Evolutionary conservation across 1,140 invertebrate species (phyloP).

Genomic region (Meteorus sp.): DNA sequence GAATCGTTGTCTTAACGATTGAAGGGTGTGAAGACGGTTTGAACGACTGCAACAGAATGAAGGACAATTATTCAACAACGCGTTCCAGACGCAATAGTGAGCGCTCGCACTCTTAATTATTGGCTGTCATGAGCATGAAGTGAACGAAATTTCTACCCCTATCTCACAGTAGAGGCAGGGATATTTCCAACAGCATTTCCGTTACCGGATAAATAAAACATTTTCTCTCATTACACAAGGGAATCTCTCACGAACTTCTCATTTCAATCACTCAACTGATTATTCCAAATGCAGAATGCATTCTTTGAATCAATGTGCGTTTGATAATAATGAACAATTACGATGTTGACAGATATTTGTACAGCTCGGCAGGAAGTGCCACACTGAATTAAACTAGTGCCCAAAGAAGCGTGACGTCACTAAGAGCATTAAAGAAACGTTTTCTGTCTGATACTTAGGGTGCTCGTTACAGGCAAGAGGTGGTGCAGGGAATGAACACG

Average conservation of each 20-base stretch:
- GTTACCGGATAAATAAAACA: too few species aligned
- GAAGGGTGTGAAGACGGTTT: slow-evolving; percentile 6
- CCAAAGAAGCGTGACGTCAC: slow-evolving; percentile 44
- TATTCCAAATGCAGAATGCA: background rate
- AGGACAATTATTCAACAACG: slow-evolving; percentile 56
- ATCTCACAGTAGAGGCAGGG: background rate
- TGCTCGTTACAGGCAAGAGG: too few species aligned
- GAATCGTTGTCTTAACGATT: background rate
- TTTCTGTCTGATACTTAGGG: slow-evolving; percentile 56
- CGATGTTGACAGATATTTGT: slow-evolving; percentile 55
- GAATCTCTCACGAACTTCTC: background rate
- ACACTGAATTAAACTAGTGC: slow-evolving; percentile 29
- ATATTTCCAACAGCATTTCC: background rate
- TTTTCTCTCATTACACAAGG: too few species aligned
- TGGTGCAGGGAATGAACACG: too few species aligned
- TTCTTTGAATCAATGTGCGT: background rate
- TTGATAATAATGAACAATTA: slow-evolving; percentile 47
- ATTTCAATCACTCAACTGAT: background rate
- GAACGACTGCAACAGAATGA: too few species aligned
- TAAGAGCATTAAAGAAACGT: slow-evolving; percentile 60
- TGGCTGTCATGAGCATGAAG: slow-evolving; percentile 55
- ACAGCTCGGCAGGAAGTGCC: slow-evolving; percentile 45
- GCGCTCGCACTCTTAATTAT: slow-evolving; percentile 58
- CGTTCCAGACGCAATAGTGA: slow-evolving; percentile 39
- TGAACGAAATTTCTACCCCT: slow-evolving; percentile 22